Conservation (phyloP, 2,888 invertebrate genomes). For the Agapostemon virescens region DNA sequence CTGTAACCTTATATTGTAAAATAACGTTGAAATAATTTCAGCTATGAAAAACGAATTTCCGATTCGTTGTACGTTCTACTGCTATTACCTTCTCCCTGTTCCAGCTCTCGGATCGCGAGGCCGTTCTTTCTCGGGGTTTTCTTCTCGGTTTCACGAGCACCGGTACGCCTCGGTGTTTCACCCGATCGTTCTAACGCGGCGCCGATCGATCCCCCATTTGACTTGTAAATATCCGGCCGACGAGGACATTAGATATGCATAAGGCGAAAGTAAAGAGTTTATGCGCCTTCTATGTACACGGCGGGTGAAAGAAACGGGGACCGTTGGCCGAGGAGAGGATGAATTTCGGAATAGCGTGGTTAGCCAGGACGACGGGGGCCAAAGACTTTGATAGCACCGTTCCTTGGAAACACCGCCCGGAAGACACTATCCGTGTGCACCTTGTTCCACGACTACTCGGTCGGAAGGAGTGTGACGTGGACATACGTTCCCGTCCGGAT, state of each 20-base stretch:
- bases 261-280: slow-evolving; percentile 64
- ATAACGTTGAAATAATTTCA: too few relatives aligned
- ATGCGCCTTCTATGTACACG: slow-evolving; percentile 29
- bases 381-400: slow-evolving; percentile 31
- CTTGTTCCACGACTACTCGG: slow-evolving; percentile 47
- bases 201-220: slow-evolving; percentile 71
- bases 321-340: not conserved
- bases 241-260: slow-evolving; percentile 64
- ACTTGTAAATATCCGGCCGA: slow-evolving; percentile 72
- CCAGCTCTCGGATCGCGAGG: not conserved
- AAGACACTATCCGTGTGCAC: slow-evolving; percentile 41
- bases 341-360: slow-evolving; percentile 33
- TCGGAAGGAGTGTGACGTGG: slow-evolving; percentile 58
- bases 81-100: not conserved
- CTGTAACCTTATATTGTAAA: too few relatives aligned
- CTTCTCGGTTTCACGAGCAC: slow-evolving; percentile 3
- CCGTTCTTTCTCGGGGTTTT: slow-evolving; percentile 15
- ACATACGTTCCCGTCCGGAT: slow-evolving; percentile 48
- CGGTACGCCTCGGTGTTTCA: slow-evolving; percentile 35
- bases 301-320: not conserved
- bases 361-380: slow-evolving; percentile 18
- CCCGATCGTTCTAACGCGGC: slow-evolving; percentile 51
- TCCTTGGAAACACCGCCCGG: slow-evolving; percentile 54
- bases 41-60: too few relatives aligned
- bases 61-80: too few relatives aligned